Evolutionary conservation across 2,797 vertebrate species (phyloP).

Genomic region (Phylloscopus collybita): DNA sequence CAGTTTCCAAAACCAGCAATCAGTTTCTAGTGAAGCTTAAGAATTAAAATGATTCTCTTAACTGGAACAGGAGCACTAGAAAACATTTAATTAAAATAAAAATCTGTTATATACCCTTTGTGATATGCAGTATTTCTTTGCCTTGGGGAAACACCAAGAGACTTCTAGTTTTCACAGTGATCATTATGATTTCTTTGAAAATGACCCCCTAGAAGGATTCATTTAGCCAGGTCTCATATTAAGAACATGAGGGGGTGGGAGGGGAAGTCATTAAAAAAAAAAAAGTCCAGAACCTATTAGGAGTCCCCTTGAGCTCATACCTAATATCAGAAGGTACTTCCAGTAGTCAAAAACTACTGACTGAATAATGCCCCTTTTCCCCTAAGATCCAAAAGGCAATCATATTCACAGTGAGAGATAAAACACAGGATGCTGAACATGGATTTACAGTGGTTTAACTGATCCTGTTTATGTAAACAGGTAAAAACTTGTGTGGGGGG

Average conservation of each 20-base stretch:
- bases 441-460: not conserved
- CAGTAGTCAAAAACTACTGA: not conserved
- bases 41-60: constrained; percentile 10
- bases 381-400: not conserved
- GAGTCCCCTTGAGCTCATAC: not conserved
- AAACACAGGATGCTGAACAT: not conserved
- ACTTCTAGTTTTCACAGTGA: constrained; percentile 1
- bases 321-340: not conserved
- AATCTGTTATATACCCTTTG: constrained; percentile 1
- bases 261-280: not conserved
- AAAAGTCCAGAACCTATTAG: not conserved
- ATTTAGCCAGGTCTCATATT: constrained; percentile 26
- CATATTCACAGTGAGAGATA: not conserved
- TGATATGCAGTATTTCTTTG: constrained; percentile 45
- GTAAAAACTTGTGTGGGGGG: not conserved
- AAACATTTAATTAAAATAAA: constrained; percentile 54
- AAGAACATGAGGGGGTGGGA: not conserved
- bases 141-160: not conserved
- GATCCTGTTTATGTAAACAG: not conserved
- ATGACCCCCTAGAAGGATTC: constrained; percentile 29
- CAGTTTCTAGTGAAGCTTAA: not conserved
- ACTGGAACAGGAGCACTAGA: not conserved
- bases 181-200: constrained; percentile 54
- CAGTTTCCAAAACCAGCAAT: not conserved
- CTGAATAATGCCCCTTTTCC: not conserved